Base-by-base conservation (phyloP, 2,888 invertebrate species). In the Hermodice carunculata region DNA sequence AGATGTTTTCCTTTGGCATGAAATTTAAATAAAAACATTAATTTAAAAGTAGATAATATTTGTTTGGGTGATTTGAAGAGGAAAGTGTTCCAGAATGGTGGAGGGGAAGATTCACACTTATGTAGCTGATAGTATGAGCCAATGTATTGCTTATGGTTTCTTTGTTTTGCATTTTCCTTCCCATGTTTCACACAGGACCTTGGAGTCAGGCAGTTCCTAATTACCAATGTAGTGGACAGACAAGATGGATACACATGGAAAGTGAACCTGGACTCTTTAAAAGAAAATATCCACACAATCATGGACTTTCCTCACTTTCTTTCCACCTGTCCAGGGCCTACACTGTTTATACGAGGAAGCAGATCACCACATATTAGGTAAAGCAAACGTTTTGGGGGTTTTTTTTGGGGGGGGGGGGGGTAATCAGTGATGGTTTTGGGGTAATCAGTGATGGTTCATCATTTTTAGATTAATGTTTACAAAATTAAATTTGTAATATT, bases 281-380 rank as follows among this genome's bases (percentile, higher is more conserved):
- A 81, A 43, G 75, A 89, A 6, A 91, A 92, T 80, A 91, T 94
- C 24, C 83, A 88, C 1, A 87, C 91, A 40, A 89, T 94, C 56
- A 88, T 91, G 3, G 83, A 83, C 28, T 93, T 94, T 85, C 93
- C 93, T 0, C 76, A 88, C 24, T 76, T 86, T 48, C 64, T 69
- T 6, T 67, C 62, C 17, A 70, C 77, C 5, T 92, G 89, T 78
- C 82, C 86, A 66, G 93, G 93, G 2, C 92, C 93, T 1, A 92
- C 93, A 0, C 84, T 95, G 5, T 97, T 98, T 85, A 87, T 98
- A 64, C 94, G 92, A 68, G 97, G 97, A 58, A 90, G 88, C 17
- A 87, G 90, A n/a, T 96, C 96, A 1, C 90, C 92, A 84, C 95
- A 92, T 84, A 90, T 97, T 76, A 78, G 73, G 79, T 83, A 76